Conservation (phyloP, 2,888 invertebrate species). For the Odontothrips loti region DNA sequence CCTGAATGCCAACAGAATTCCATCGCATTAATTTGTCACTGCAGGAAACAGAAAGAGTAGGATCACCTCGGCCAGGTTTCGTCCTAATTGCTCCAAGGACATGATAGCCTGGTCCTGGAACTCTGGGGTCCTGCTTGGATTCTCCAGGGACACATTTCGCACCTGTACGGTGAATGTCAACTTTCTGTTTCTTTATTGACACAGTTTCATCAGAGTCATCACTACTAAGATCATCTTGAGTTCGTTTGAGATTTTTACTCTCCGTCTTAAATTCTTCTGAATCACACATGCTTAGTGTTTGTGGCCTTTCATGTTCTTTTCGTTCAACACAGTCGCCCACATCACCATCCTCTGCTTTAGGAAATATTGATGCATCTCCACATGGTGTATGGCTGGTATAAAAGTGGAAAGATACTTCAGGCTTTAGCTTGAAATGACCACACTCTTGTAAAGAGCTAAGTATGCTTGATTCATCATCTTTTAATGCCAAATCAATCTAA, state of each 20-base stretch:
- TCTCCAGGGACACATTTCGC: slow-evolving; percentile 70
- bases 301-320: no score
- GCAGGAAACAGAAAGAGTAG: slow-evolving; percentile 84
- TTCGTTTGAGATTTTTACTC: background rate
- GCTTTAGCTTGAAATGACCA: slow-evolving; percentile 51
- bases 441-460: slow-evolving; percentile 39
- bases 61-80: slow-evolving; percentile 71
- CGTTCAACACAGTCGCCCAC: no score
- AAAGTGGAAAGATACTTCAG: slow-evolving; percentile 68
- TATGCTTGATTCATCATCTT: slow-evolving; percentile 40
- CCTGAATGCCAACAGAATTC: slow-evolving; percentile 76
- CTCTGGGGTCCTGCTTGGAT: slow-evolving; percentile 55
- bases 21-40: slow-evolving; percentile 92
- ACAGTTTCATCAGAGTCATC: slow-evolving; percentile 40
- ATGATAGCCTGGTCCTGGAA: slow-evolving; percentile 61
- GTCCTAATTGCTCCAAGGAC: slow-evolving; percentile 54
- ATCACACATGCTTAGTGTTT: background rate
- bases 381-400: slow-evolving; percentile 86
- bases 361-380: slow-evolving; percentile 87
- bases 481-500: slow-evolving; percentile 53
- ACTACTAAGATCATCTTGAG: slow-evolving; percentile 32
- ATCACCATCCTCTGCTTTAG: slow-evolving; percentile 47
- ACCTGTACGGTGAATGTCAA: slow-evolving; percentile 71
- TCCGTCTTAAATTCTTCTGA: background rate
- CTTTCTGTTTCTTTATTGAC: slow-evolving; percentile 41